Base-by-base conservation (phyloP, 2,797 vertebrate species). In the Peromyscus eremicus region DNA sequence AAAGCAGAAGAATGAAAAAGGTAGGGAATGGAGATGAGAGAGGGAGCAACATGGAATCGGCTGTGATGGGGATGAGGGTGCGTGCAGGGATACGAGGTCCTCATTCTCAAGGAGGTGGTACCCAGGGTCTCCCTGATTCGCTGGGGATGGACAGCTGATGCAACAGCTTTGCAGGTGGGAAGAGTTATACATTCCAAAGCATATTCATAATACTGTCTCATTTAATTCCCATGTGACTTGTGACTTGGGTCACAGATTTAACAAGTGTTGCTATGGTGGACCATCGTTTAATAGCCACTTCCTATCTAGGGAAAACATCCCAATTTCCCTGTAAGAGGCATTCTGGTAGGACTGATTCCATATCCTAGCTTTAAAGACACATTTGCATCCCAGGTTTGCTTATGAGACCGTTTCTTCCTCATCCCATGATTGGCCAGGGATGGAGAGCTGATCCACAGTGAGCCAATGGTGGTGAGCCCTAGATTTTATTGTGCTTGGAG, bases 1-100 rank as follows among this genome's bases (percentile, higher is more conserved):
- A 88, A 90, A 60, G 70, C 9, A 25, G 68, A 91, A 12, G 64
- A 70, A 62, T 88, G 91, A 64, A 55, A 93, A 81, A 73, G 37
- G 43, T n/a, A 81, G 11, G 27, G 10, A 12, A 34, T 23, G 11
- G 27, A 52, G 16, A 57, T 0, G 1, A 43, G 17, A n/a, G 49
- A 73, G 83, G 85, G 17, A 76, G 85, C 21, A n/a, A 25, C 64
- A 25, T 49, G 25, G 68, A 87, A 86, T 37, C 52, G 19, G 57
- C 2, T n/a, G 52, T 12, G 25, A 64, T 25, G 17, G 25, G 13
- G 82, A 46, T 52, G 70, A 9, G 21, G 57, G 34, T 32, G 21
- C 6, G 6, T 29, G 25, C 23, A 25, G 46, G 19, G 40, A 40
- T 13, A 13, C 1, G 0, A 37, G 52, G n/a, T 27, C 10, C 81